Evolutionary conservation across 2,113 vertebrate species (phyloP), one percentile per base, ranked within the genome.

Genomic region (Turnix velox): DNA sequence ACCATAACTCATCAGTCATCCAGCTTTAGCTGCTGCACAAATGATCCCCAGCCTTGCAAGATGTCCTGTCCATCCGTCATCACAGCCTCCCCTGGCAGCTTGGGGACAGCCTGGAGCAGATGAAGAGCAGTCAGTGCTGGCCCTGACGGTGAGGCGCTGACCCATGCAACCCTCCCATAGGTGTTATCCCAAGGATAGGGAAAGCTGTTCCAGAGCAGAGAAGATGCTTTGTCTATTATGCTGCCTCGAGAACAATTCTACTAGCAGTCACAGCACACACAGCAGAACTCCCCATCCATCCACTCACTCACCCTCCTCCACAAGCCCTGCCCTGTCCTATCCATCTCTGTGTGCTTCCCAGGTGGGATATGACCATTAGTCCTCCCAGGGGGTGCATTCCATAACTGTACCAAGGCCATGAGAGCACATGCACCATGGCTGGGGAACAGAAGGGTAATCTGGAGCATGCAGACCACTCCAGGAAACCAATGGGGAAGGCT

Each of bases 351-450:
- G 0, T 16, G 35, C 25, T 55, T 42, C 35, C n/a, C 17, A 55
- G 55, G 22, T 15, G 6, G 6, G 49, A 49, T 27, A 25, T 0
- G 1, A 71, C 30, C 37, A 5, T 18, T 3, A 45, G 43, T 39
- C 43, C 43, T 35, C 52, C 24, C 49, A 1, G 6, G 20, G 8
- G 14, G 25, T 43, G 37, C 40, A 13, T n/a, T 24, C n/a, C 71
- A 43, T 1, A 1, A 42, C 55, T 1, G 1, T 4, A 27, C 17
- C n/a, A 35, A 31, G 25, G 33, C 25, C 3, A 1, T 3, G 12
- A 16, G 24, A 55, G 45, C 20, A 42, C 2, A 0, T 7, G 10
- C 7, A 2, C 45, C 1, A 0, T 4, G 5, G 18, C 6, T 43
- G 15, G 48, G 61, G 46, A 55, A 28, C 28, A 8, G 31, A 12